These are phyloP conservation scores for Bos javanicus DNA, from an alignment of 2,113 vertebrate species.

Conservation along the genomic window DNA sequence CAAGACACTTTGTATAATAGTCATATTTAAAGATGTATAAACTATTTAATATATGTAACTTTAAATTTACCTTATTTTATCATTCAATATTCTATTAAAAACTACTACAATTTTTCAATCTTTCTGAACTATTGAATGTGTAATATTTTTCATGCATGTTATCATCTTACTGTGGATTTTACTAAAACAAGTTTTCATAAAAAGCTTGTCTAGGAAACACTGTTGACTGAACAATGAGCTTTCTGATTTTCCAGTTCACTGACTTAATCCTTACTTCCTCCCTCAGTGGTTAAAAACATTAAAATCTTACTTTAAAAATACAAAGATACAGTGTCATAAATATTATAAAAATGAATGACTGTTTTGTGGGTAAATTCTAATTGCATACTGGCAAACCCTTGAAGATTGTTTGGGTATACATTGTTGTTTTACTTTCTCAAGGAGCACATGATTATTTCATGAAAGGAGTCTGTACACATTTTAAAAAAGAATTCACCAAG, in stretches of 20 bases:
- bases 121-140: neutral
- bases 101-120: neutral
- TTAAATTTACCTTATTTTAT: neutral
- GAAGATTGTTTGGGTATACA: neutral
- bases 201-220: slow-evolving; percentile 44
- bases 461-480: neutral
- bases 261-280: slow-evolving; percentile 51
- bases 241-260: slow-evolving; percentile 76
- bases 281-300: slow-evolving; percentile 42
- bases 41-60: neutral
- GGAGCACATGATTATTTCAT: neutral
- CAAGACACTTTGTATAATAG: neutral
- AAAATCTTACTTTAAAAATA: slow-evolving; percentile 50
- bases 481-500: neutral
- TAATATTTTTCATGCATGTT: slow-evolving; percentile 32
- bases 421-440: neutral
- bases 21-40: neutral
- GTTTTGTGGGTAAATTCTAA: slow-evolving; percentile 23
- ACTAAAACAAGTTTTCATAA: slow-evolving; percentile 65
- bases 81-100: neutral
- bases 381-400: neutral
- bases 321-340: slow-evolving; percentile 8
- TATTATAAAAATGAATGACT: slow-evolving; percentile 46
- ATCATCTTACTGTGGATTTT: slow-evolving; percentile 45
- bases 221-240: slow-evolving; percentile 58